Conservation (phyloP, 2,797 vertebrate genomes). For the Ctenopoma multispine region DNA sequence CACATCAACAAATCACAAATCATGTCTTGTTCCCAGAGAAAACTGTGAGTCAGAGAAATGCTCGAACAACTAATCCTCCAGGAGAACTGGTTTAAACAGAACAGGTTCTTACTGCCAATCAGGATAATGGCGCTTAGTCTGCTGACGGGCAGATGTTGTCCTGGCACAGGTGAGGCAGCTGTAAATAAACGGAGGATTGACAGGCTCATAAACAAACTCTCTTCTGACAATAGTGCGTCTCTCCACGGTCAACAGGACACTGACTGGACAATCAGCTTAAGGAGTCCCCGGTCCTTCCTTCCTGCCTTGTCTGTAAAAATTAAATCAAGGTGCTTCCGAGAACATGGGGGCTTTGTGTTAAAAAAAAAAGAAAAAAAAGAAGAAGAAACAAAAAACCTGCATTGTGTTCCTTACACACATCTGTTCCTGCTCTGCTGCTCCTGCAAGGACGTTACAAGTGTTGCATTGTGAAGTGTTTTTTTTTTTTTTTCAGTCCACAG, state of each 20-base stretch:
- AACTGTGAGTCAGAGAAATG: neutral
- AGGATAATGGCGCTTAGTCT: constrained; percentile 65
- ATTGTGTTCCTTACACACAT: constrained; percentile 60
- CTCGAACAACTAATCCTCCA: constrained; percentile 1
- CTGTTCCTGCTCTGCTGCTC: constrained; percentile 64
- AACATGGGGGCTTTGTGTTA: constrained; percentile 79
- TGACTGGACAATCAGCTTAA: constrained; percentile 81
- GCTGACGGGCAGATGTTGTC: constrained; percentile 52
- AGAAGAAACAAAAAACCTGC: constrained; percentile 37
- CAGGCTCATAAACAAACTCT: constrained; percentile 72
- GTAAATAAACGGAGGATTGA: constrained; percentile 77
- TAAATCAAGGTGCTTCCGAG: constrained; percentile 92
- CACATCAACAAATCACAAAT: neutral
- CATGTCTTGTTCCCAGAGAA: neutral
- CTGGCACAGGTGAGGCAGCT: constrained; percentile 79
- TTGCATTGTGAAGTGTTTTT: constrained; percentile 55
- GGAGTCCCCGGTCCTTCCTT: constrained; percentile 83
- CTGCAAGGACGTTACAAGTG: constrained; percentile 60
- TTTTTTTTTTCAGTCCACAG: constrained; percentile 16
- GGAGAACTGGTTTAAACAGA: constrained; percentile 16
- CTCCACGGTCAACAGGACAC: constrained; percentile 58
- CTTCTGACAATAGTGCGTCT: constrained; percentile 58
- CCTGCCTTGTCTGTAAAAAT: constrained; percentile 86
- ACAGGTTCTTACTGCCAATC: constrained; percentile 63
- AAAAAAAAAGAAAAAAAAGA: constrained; percentile 29